Evolutionary conservation across 53 echinoderm and acorn worm species (phyloP).

Genomic region (Astropecten irregularis): DNA sequence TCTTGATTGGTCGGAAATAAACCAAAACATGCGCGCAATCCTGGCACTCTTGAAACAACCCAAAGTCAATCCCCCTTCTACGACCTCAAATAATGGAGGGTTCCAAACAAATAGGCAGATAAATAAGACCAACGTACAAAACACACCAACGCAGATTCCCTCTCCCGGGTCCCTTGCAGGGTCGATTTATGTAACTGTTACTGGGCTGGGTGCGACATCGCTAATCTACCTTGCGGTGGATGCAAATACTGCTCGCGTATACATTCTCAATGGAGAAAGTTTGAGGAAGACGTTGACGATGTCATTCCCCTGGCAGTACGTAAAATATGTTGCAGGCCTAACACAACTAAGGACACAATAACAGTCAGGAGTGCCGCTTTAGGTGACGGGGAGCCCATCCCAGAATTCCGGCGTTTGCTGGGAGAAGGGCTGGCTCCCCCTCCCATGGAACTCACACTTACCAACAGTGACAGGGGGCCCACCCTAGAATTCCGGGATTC

Average conservation of each 20-base stretch:
- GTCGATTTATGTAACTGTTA: no score
- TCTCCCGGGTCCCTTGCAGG: not conserved
- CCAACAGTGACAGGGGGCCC: no score
- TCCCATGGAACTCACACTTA: no score
- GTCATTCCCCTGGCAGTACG: not conserved
- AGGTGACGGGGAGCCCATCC: no score
- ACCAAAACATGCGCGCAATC: no score
- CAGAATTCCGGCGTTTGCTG: not conserved
- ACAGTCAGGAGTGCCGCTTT: no score
- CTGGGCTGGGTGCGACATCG: not conserved
- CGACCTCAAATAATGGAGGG: not conserved
- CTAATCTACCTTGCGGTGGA: not conserved
- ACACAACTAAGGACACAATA: no score
- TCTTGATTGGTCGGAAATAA: no score
- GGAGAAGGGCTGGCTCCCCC: not conserved
- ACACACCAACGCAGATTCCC: not conserved
- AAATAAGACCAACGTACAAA: not conserved
- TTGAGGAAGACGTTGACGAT: conserved; percentile 7
- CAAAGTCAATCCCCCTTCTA: no score
- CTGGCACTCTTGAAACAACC: no score
- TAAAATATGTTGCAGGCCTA: not conserved
- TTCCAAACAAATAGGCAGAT: not conserved
- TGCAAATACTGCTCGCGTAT: not conserved
- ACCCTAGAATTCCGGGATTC: no score
- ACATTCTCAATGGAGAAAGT: not conserved